phyloP scores from a whole-genome alignment of 2,113 vertebrate genomes.

The Solea solea region DNA sequence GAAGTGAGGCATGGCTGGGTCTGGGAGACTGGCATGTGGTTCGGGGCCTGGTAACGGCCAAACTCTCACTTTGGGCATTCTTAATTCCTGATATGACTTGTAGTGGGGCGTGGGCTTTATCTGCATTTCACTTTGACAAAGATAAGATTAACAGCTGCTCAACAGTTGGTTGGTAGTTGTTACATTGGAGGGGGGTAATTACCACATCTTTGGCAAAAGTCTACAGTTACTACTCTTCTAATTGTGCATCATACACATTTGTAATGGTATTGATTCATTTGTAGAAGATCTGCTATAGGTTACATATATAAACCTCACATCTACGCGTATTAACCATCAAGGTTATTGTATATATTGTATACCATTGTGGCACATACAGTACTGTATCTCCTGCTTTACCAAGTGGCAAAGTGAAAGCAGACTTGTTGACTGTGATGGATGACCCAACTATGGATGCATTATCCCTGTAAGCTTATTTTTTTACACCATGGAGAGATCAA shows the following conservation, averaged over 20 bases:
- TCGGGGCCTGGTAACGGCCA: conserved; percentile 35
- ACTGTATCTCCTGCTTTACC: not conserved
- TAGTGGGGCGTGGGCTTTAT: not conserved
- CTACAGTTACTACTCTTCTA: not conserved
- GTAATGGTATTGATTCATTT: not conserved
- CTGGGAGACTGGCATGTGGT: conserved; percentile 7
- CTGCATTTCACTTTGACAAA: not conserved
- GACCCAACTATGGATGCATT: not conserved
- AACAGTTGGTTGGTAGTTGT: conserved; percentile 15
- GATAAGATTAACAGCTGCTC: conserved; percentile 47
- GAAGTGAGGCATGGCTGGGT: conserved; percentile 14
- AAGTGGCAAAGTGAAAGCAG: conserved; percentile 8
- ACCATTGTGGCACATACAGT: not conserved
- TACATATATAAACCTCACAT: not conserved
- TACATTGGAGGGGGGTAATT: not conserved
- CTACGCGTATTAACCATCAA: not conserved
- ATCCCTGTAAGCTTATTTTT: conserved; percentile 15
- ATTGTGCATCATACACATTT: not conserved
- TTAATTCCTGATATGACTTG: conserved; percentile 31
- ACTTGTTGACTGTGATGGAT: conserved; percentile 22
- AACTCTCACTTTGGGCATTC: conserved; percentile 41
- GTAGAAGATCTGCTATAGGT: not conserved
- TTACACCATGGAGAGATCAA: not conserved
- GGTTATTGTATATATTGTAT: not conserved
- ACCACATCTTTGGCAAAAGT: conserved; percentile 5